Base-by-base conservation (phyloP, 1,140 invertebrate genomes). In the Thaumatotibia leucotreta region DNA sequence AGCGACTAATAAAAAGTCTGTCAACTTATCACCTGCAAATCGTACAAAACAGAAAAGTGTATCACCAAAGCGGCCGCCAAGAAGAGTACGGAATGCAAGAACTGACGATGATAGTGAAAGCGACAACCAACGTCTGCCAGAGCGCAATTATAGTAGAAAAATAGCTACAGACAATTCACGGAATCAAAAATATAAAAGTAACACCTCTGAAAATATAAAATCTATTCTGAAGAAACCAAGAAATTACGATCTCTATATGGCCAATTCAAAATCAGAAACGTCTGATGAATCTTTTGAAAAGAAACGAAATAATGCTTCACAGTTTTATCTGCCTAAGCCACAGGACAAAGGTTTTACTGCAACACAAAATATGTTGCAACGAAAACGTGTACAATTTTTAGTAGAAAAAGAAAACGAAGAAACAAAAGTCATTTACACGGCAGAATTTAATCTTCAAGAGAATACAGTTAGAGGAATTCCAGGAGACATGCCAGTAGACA, bases 181-280 rank as follows among this genome's bases (percentile, higher is more conserved):
- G 9, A 77, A 61, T 64, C 65, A 72, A 11, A 89, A 83, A 76
- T 75, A 82, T 39, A 91, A 86, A 74, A 86, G 81, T 68, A 79
- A 74, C 63, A 86, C 83, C 64, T 79, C 71, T 31, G 88, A 91
- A 72, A 82, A 84, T 0, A 92, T 92, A 77, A 95, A 95, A 85
- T 95, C 94, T 20, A 95, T 95, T 73, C 82, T 95, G 67, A 95
- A 95, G 82, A 95, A 95, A 81, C 93, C 93, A 33, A 81, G 78
- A 82, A 83, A 75, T 65, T 86, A 86, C 54, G 81, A 83, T 64
- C 67, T 61, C 10, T 75, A 72, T 68, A 80, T 86, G 27, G 63
- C 68, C 0, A 73, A 61, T 49, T 33, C 64, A 11, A 88, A 80
- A 83, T 64, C 52, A 31, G 82, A 88, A 66, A 74, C 69, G 61